Percentiles rank a stretch among this genome's conserved stretches.
phyloP scores from a whole-genome alignment of 2,888 invertebrate genomes.

The Lepidonotus clava region DNA sequence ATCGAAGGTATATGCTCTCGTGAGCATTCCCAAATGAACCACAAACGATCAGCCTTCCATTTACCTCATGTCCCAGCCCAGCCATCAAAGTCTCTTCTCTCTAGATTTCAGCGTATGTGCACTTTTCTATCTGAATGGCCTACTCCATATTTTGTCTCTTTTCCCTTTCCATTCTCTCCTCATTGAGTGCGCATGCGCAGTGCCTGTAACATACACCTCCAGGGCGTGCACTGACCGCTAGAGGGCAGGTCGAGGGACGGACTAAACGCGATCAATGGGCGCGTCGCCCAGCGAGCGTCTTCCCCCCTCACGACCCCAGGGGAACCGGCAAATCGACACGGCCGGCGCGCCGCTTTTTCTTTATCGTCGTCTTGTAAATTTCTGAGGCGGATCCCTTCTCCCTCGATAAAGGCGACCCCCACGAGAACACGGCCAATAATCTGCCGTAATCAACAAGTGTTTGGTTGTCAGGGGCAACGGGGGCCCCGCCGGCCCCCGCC shows the following conservation, averaged over 20 bases:
- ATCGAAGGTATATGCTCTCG: no score
- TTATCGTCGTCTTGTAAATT: conserved; percentile 49
- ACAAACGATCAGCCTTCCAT: no score
- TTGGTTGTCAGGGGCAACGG: conserved; percentile 56
- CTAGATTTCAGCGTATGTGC: no score
- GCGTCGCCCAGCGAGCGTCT: neutral
- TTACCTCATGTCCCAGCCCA: no score
- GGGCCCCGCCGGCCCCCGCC: neutral
- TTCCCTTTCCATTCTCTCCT: no score
- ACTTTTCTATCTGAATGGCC: no score
- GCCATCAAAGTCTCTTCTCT: no score
- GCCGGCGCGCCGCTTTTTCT: neutral
- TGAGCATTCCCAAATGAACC: no score
- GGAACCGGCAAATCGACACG: conserved; percentile 22
- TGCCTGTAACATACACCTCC: neutral
- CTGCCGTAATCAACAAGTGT: conserved; percentile 54
- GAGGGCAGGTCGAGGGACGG: neutral
- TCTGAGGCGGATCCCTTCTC: conserved; percentile 41
- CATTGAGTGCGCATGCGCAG: neutral
- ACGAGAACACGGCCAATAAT: conserved; percentile 34
- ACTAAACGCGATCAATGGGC: neutral
- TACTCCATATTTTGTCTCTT: no score
- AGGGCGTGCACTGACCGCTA: neutral
- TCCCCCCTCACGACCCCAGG: neutral
- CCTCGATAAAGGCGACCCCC: neutral